These are phyloP conservation scores for Periplaneta americana DNA, from an alignment of 1,140 invertebrate species.

Conservation along the genomic window DNA sequence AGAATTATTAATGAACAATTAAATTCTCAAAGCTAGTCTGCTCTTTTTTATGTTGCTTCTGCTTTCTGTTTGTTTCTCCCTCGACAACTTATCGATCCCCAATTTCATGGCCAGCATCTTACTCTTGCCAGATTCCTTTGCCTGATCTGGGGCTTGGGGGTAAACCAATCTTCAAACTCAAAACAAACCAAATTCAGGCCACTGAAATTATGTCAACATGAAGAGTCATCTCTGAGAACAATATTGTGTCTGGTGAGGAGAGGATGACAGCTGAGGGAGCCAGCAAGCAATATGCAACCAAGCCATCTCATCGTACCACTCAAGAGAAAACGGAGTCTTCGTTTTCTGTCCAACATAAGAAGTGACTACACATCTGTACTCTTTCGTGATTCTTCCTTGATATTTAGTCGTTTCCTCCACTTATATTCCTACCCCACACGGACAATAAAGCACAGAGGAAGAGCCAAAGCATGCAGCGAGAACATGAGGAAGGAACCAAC, in stretches of 20 bases:
- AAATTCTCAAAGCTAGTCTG: not conserved
- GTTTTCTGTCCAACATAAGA: not conserved
- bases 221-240: too few species aligned
- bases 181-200: not conserved
- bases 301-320: not conserved
- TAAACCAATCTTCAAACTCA: not conserved
- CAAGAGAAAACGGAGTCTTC: not conserved
- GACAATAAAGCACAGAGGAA: not conserved
- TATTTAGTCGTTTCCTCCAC: not conserved
- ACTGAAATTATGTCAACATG: not conserved
- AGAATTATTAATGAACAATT: not conserved
- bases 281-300: constrained; percentile 13
- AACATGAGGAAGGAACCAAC: not conserved
- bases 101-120: not conserved
- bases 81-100: not conserved
- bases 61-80: not conserved
- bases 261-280: constrained; percentile 11
- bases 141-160: not conserved
- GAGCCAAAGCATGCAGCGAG: not conserved
- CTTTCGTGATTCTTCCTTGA: not conserved
- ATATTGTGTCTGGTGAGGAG: not conserved
- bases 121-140: not conserved
- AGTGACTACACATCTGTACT: not conserved
- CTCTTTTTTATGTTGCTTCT: not conserved
- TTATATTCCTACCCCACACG: not conserved